Conservation (phyloP, 2,888 invertebrate species). For the Leucania comma region DNA sequence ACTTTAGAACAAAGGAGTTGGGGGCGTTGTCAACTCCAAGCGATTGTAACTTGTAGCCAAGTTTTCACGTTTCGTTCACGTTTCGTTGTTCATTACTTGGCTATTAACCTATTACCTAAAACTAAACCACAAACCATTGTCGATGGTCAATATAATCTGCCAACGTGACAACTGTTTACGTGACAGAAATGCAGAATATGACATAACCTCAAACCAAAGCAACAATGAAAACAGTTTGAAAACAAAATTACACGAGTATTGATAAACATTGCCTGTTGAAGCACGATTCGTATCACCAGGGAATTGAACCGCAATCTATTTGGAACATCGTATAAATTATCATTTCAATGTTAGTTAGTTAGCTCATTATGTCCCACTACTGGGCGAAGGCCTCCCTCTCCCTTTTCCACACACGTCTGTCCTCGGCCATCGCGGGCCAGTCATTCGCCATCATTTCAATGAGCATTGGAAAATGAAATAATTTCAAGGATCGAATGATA, state of each 20-base stretch:
- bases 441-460: constrained; percentile 44
- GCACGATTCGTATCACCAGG: constrained; percentile 33
- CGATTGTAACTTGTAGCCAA: too few species aligned
- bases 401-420: too few species aligned
- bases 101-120: constrained; percentile 17
- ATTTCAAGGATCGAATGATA: constrained; percentile 27
- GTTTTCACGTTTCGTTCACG: too few species aligned
- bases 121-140: constrained; percentile 8
- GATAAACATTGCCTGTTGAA: constrained; percentile 32
- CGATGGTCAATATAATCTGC: constrained; percentile 25
- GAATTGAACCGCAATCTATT: constrained; percentile 38
- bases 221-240: constrained; percentile 32
- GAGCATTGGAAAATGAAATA: constrained; percentile 28
- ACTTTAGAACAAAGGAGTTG: too few species aligned
- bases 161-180: constrained; percentile 26
- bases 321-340: constrained; percentile 42
- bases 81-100: too few species aligned
- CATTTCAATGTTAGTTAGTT: too few species aligned
- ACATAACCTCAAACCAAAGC: constrained; percentile 19
- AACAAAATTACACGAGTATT: constrained; percentile 44
- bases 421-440: too few species aligned
- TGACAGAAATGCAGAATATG: constrained; percentile 41
- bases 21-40: too few species aligned
- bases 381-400: too few species aligned
- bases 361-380: too few species aligned